Evolutionary conservation across 2,888 invertebrate species (phyloP).

Genomic region (Lasioglossum morio): DNA sequence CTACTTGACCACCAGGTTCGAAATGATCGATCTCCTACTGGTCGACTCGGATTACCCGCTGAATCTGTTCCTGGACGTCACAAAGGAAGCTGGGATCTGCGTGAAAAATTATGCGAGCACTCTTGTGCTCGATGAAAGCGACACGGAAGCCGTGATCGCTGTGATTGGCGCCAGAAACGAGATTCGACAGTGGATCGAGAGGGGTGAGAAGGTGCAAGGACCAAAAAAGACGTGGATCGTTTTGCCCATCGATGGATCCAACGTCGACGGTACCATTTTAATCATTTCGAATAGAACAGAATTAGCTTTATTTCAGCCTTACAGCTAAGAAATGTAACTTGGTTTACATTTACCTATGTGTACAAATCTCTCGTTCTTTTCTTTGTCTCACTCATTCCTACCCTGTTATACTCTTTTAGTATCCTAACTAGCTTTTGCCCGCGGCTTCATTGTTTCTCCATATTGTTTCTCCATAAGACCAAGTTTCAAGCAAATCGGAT

Average conservation of each 20-base stretch:
- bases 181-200: constrained; percentile 76
- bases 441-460: no score
- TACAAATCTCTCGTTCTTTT: no score
- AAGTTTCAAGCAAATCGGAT: no score
- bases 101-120: constrained; percentile 71
- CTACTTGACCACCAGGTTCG: constrained; percentile 76
- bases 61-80: constrained; percentile 72
- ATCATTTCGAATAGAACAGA: no score
- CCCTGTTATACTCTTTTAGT: no score
- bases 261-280: constrained; percentile 74
- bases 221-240: constrained; percentile 77
- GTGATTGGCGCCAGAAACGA: constrained; percentile 75
- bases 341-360: no score
- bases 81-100: constrained; percentile 78
- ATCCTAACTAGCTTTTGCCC: no score
- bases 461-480: no score
- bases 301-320: no score
- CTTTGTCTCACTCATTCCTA: no score
- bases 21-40: constrained; percentile 76
- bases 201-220: constrained; percentile 57
- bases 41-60: constrained; percentile 66
- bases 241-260: constrained; percentile 76
- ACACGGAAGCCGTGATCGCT: constrained; percentile 73
- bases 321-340: no score
- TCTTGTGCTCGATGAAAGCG: constrained; percentile 65